These are phyloP conservation scores for Dorcus parallelipipedus DNA, from an alignment of 2,888 invertebrate species.

Conservation along the genomic window DNA sequence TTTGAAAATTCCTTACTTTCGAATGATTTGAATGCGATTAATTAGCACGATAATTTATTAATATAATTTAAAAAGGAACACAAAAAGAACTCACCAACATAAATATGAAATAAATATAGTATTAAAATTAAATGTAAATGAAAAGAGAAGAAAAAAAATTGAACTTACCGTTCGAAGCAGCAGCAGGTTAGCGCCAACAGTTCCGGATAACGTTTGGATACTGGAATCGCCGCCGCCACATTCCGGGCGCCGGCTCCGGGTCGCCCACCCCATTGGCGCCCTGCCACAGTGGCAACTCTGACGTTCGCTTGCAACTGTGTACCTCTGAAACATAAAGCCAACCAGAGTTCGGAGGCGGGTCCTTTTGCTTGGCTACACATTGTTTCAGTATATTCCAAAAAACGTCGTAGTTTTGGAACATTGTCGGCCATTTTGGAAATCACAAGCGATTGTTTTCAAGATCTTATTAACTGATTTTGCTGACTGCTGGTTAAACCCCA, in stretches of 20 bases:
- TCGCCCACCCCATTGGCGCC: slow-evolving; percentile 51
- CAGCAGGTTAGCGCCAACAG: slow-evolving; percentile 30
- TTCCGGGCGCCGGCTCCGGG: slow-evolving; percentile 55
- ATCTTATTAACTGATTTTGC: slow-evolving; percentile 49
- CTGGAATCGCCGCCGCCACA: slow-evolving; percentile 49
- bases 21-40: no score
- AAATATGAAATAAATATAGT: not conserved
- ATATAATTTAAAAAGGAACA: not conserved
- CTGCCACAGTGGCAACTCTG: slow-evolving; percentile 44
- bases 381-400: slow-evolving; percentile 43
- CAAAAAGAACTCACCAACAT: not conserved
- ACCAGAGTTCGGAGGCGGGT: slow-evolving; percentile 30
- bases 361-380: slow-evolving; percentile 37
- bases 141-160: slow-evolving; percentile 1
- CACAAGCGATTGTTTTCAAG: slow-evolving; percentile 47
- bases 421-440: slow-evolving; percentile 49
- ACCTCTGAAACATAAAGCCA: slow-evolving; percentile 29
- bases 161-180: slow-evolving; percentile 28
- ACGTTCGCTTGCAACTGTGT: slow-evolving; percentile 40
- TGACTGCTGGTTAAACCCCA: slow-evolving; percentile 33
- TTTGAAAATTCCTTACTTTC: no score
- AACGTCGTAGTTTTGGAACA: slow-evolving; percentile 21
- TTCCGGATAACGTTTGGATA: slow-evolving; percentile 47
- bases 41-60: no score
- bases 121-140: not conserved